These are phyloP conservation scores for Macrosiphum euphorbiae DNA, from an alignment of 2,888 invertebrate genomes.

Conservation along the genomic window DNA sequence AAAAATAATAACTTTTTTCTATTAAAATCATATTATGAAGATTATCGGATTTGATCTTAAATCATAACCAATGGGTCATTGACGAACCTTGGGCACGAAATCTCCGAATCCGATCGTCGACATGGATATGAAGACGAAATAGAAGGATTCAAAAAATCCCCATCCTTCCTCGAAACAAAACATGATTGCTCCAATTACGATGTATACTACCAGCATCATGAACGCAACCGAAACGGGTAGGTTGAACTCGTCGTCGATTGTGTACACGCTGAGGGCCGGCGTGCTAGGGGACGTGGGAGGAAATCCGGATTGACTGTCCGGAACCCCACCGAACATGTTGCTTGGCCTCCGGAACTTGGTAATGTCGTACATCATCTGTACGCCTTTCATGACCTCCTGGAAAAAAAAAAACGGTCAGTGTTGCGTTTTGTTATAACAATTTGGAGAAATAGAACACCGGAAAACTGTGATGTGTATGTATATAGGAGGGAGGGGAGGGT, in stretches of 20 bases:
- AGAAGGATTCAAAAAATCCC: constrained; percentile 94
- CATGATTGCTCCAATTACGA: constrained; percentile 86
- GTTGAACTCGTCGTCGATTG: constrained; percentile 94
- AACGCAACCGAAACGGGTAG: constrained; percentile 92
- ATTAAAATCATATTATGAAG: not conserved
- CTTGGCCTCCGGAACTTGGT: constrained; percentile 71
- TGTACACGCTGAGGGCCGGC: constrained; percentile 83
- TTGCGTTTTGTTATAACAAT: not conserved
- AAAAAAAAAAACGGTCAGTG: not conserved
- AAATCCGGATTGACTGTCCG: constrained; percentile 51
- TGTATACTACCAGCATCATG: constrained; percentile 85
- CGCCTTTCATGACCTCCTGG: constrained; percentile 86
- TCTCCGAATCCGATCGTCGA: constrained; percentile 98
- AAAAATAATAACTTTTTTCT: not conserved
- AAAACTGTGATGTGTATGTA: not conserved
- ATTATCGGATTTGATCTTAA: not conserved
- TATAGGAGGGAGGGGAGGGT: not conserved
- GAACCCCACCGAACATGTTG: constrained; percentile 68
- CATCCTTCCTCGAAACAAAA: constrained; percentile 86
- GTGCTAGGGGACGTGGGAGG: constrained; percentile 72
- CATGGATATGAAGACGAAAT: constrained; percentile 97
- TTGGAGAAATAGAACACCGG: not conserved
- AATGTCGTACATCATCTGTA: constrained; percentile 84
- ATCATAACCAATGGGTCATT: not conserved
- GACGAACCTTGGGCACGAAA: constrained; percentile 81